phyloP scores from a whole-genome alignment of 2,113 vertebrate genomes.

The Macaca fascicularis region DNA sequence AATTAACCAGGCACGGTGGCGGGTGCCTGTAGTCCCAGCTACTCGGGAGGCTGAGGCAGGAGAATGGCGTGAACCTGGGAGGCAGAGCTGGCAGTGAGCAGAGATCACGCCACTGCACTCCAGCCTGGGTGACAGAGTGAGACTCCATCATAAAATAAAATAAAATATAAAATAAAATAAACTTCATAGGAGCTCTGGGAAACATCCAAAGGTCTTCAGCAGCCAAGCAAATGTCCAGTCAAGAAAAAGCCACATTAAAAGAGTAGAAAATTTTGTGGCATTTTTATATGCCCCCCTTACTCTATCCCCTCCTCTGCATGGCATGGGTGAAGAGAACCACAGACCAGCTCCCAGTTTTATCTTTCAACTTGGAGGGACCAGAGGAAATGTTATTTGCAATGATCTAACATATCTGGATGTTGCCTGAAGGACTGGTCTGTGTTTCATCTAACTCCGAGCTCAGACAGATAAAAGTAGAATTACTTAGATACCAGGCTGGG shows the following conservation, averaged over 20 bases:
- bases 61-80: no score
- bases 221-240: no score
- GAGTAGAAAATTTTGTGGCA: neutral
- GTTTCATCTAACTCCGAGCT: neutral
- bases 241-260: neutral
- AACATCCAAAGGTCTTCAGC: neutral
- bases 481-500: neutral
- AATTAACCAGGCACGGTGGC: no score
- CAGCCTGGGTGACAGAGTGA: no score
- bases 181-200: neutral
- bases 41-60: no score
- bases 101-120: no score
- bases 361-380: neutral
- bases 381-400: neutral
- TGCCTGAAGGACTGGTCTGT: neutral
- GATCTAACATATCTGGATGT: neutral
- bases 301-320: neutral
- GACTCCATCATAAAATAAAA: no score
- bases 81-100: no score
- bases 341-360: neutral
- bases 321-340: neutral
- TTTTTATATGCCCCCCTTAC: no score
- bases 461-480: neutral
- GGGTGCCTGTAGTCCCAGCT: no score
- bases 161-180: no score